Base-by-base conservation (phyloP, 2,113 vertebrate genomes). In the Motacilla tschutschensis region DNA sequence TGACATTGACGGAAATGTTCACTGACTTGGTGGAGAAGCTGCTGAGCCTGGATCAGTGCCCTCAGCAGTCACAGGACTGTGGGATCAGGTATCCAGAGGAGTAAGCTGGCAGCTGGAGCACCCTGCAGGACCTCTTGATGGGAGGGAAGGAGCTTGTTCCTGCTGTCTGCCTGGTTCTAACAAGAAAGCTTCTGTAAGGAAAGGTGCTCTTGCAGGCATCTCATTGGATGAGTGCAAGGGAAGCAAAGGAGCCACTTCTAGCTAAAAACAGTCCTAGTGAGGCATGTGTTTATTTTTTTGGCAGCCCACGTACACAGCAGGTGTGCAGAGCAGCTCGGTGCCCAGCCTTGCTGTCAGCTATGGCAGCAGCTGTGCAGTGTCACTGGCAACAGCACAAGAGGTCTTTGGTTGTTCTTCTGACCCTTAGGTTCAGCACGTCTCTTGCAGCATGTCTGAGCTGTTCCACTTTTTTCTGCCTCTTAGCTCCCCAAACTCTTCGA, bases 381-480 rank as follows among this genome's bases (percentile, higher is more conserved):
- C 46, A 19, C 17, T 53, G 70, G 36, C 31, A 76, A 2, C 38
- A 57, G 46, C 50, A 20, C 17, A 44, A 20, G 46, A 1, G 2
- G 31, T 58, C 53, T 70, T 58, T 65, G 53, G 11, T 38, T 6
- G 1, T 43, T 64, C 36, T 71, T 72, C 51, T 70, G 40, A 58
- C 40, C 21, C 0, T 0, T 25, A 13, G n/a, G 25, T 58, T 75
- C 36, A 64, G 9, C 24, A 20, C 2, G 1, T 59, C 22, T 63
- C 58, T 63, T 53, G 22, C 8, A 83, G 38, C 7, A 4, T 31
- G 12, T 54, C 22, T 29, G 43, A n/a, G 20, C 71, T 87, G 14
- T 58, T 74, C 25, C 12, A 10, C 24, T 78, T 74, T 26, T 64
- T 74, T 59, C 48, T 84, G 17, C 18, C 21, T 59, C 24, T 59